Base-by-base conservation (phyloP, 2,797 vertebrate genomes). In the Rhynchonycteris naso region DNA sequence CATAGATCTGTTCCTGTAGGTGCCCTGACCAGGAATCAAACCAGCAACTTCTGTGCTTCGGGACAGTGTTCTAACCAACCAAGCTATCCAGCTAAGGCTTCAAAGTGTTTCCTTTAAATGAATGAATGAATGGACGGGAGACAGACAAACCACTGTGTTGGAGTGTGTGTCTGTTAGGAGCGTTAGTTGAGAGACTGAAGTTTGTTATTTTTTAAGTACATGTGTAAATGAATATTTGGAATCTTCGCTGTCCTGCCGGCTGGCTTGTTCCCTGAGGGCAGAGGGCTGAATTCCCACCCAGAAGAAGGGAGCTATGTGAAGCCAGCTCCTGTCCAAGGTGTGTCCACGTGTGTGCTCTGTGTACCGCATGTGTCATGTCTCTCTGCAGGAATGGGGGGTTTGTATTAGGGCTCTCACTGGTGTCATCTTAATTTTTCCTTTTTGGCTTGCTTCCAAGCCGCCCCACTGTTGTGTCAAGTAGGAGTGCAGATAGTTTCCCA, bases 301-400 rank as follows among this genome's bases (percentile, higher is more conserved):
- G 18, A 68, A 54, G 83, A 43, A n/a, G 9, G 52, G 22, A 1
- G 1, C 19, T 26, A 18, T 13, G 19, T 6, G 9, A 2, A 56
- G 33, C 81, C 18, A 9, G 18, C 21, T 28, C 24, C 0, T 15
- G 38, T 14, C 43, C 22, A 0, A 4, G 10, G n/a, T 19, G 33
- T 38, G n/a, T 30, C 28, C 0, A 0, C 5, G 4, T 30, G 4
- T 7, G 10, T 21, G 21, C 12, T 28, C 21, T 3, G 0, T 11
- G 24, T 52, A 7, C 43, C 43, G 5, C 43, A 5, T 43, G 22
- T n/a, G 3, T 13, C 1, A 2, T 16, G 26, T 58, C 33, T 63
- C 52, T 69, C 35, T 0, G 4, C 58, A 1, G 4, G 21, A 4
- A 7, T 5, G 30, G 68, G 16, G 10, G 1, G 9, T 50, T 66